phyloP scores from a whole-genome alignment of 2,888 invertebrate species.

The Drosophila pegasa region DNA sequence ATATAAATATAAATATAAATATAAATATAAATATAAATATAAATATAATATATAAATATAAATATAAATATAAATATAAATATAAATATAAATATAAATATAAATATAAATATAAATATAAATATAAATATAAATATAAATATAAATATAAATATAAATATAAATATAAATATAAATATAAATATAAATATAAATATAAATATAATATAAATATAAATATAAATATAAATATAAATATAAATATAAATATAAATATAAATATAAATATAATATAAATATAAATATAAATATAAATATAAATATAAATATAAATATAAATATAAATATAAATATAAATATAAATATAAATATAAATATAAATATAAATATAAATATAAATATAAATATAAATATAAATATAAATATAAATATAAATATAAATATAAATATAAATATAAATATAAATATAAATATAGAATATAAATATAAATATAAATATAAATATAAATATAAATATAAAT shows the following conservation, averaged over 20 bases:
- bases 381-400: too few species aligned
- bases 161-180: too few species aligned
- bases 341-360: too few species aligned
- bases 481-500: not conserved
- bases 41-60: slow-evolving; percentile 5
- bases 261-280: slow-evolving; percentile 1
- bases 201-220: slow-evolving; percentile 5
- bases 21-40: slow-evolving; percentile 1
- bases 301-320: too few species aligned
- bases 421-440: too few species aligned
- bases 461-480: not conserved
- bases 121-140: slow-evolving; percentile 5
- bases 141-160: slow-evolving; percentile 5
- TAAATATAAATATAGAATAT: slow-evolving; percentile 3
- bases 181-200: slow-evolving; percentile 7
- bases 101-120: slow-evolving; percentile 5
- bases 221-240: slow-evolving; percentile 8
- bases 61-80: slow-evolving; percentile 4
- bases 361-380: too few species aligned
- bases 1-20: slow-evolving; percentile 7
- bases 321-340: too few species aligned
- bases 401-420: too few species aligned
- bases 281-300: slow-evolving; percentile 6
- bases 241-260: not conserved
- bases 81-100: slow-evolving; percentile 4